Evolutionary conservation across 23 tunicate genomes (phyloP), one percentile per base, ranked within the genome.

Genomic region (Clavelina lepadiformis): DNA sequence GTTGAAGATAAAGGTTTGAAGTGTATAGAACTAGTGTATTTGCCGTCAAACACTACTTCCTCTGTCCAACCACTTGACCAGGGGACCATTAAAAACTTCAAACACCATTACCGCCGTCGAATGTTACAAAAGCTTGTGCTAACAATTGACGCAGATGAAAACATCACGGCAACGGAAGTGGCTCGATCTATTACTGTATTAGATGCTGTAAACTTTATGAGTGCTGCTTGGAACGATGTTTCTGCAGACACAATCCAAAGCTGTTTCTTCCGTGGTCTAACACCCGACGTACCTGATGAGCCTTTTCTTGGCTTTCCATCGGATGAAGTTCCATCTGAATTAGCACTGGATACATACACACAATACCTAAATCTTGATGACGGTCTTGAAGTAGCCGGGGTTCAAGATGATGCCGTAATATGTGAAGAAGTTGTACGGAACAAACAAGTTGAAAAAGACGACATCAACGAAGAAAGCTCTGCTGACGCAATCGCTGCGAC

Each of bases 61-160:
- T 68, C 61, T 68, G 46, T 51, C 11, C 74, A 68, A 51, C 61
- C 74, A 3, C 61, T 68, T 3, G 61, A 68, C 27, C 61, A 68
- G 41, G 61, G 74, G n/a, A 68, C 51, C 38, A 68, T 68, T 13
- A 68, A 68, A 33, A 68, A 68, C 27, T 68, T 68, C 45, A 68
- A 68, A 29, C 74, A 68, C 24, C 20, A 68, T 33, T 68, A 68
- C 61, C 74, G 74, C 2, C 61, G 45, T 1, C 61, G 74, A 15
- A 33, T 68, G 41, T 30, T 68, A 30, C 74, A 49, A 68, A 68
- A 68, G 51, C 3, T 62, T 28, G 20, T 68, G 41, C 41, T 68
- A 4, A 18, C 38, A 31, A 27, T 68, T 30, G 61, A 49, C 2
- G 74, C 61, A 2, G 61, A 68, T 51, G 23, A 68, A 51, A 68